Percentiles rank a stretch among this genome's conserved stretches.
Conservation (phyloP, 1,140 invertebrate species). For the Brachionus rubens region DNA sequence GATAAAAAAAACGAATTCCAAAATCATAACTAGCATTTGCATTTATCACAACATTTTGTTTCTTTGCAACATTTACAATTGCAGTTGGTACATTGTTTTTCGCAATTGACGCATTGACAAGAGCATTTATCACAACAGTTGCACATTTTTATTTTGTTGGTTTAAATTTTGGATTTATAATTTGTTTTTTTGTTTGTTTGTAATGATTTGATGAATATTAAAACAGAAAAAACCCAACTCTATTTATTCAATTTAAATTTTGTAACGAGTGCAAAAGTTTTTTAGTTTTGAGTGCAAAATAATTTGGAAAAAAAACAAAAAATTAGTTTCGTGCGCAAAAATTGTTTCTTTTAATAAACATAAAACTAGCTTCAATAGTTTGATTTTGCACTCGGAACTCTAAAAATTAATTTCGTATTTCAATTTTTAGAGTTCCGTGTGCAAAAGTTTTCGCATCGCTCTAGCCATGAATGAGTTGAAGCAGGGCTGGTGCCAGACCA, state of each 20-base stretch:
- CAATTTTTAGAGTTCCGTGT: too few species aligned
- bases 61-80: constrained; percentile 22
- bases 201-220: neutral
- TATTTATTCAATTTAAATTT: too few species aligned
- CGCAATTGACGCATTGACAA: neutral
- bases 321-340: constrained; percentile 17
- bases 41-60: constrained; percentile 10
- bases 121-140: constrained; percentile 35
- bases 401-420: too few species aligned
- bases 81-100: neutral
- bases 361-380: neutral
- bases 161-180: too few species aligned
- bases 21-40: too few species aligned
- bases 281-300: neutral
- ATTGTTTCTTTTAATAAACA: neutral
- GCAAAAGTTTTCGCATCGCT: too few species aligned
- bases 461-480: neutral
- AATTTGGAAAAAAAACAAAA: neutral
- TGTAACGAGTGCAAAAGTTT: neutral
- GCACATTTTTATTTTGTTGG: constrained; percentile 3
- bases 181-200: neutral
- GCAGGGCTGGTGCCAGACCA: too few species aligned
- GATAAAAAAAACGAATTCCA: too few species aligned
- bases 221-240: neutral
- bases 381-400: constrained; percentile 8